Evolutionary conservation across 2,797 vertebrate species (phyloP).

Genomic region (Onychomys leucogaster): DNA sequence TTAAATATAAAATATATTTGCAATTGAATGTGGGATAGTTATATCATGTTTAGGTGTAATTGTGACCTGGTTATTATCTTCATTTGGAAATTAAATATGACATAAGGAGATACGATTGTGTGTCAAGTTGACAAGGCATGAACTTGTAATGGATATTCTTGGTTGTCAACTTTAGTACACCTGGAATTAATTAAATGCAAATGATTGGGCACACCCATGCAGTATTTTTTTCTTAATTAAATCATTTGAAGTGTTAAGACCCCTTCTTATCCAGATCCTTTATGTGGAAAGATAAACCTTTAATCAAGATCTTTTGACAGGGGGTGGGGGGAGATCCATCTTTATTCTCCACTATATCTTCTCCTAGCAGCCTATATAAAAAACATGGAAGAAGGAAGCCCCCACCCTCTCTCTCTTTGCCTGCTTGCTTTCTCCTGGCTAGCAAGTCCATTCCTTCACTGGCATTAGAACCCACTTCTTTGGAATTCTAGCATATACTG

Average conservation of each 20-base stretch:
- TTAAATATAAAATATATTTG: neutral
- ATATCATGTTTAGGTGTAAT: neutral
- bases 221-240: neutral
- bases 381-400: neutral
- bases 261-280: neutral
- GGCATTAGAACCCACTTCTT: neutral
- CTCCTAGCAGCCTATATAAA: neutral
- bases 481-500: neutral
- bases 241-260: neutral
- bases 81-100: neutral
- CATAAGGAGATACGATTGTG: neutral
- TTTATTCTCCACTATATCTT: neutral
- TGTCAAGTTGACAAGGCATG: neutral
- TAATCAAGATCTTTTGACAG: neutral
- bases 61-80: neutral
- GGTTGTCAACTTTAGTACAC: neutral
- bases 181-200: neutral
- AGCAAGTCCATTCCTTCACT: neutral
- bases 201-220: neutral
- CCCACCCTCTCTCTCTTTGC: neutral
- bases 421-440: neutral
- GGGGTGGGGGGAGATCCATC: neutral
- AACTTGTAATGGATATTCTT: neutral
- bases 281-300: neutral
- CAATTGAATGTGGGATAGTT: neutral